These are phyloP conservation scores for Setophaga coronata DNA, from an alignment of 2,113 vertebrate genomes.

Conservation along the genomic window DNA sequence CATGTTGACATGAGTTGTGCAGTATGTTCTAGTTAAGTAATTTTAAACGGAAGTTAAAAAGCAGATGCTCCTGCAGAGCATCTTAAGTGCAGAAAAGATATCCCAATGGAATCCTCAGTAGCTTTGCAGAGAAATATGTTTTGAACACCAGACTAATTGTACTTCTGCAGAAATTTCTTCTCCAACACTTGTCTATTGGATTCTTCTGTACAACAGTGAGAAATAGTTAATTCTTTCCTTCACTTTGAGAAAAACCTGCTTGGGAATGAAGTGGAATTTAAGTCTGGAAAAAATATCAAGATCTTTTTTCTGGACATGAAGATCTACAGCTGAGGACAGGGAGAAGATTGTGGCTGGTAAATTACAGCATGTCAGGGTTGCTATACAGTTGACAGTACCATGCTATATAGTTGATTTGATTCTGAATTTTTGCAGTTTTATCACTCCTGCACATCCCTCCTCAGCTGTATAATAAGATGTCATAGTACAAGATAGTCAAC, in stretches of 20 bases:
- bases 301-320: not conserved
- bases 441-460: not conserved
- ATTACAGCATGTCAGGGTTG: not conserved
- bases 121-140: not conserved
- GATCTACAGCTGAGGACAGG: not conserved
- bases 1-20: not conserved
- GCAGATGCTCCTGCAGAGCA: not conserved
- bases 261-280: not conserved
- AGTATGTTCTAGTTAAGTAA: not conserved
- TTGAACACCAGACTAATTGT: not conserved
- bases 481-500: not conserved
- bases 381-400: not conserved
- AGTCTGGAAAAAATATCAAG: not conserved
- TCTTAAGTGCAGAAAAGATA: not conserved
- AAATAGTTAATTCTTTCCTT: not conserved
- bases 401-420: not conserved
- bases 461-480: not conserved
- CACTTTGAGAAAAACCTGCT: not conserved
- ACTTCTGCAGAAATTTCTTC: not conserved
- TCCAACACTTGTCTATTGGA: not conserved
- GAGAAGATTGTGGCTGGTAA: not conserved
- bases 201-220: not conserved
- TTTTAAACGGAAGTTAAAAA: not conserved
- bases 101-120: not conserved
- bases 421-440: not conserved